These are phyloP conservation scores for Oncorhynchus clarkii DNA, from an alignment of 2,113 vertebrate species.

Conservation along the genomic window DNA sequence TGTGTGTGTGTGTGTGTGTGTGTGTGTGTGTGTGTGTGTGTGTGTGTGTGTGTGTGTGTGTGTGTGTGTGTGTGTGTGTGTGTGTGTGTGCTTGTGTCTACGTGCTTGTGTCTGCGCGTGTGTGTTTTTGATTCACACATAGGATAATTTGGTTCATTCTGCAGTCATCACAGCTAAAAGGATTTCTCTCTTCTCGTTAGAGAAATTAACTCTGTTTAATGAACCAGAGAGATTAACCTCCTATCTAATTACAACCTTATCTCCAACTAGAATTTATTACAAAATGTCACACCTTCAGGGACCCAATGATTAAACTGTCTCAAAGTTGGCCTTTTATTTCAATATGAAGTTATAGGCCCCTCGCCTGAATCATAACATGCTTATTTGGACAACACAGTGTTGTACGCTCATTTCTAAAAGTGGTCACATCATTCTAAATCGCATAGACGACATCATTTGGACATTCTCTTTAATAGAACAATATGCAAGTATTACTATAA, in stretches of 20 bases:
- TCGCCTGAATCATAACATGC: not conserved
- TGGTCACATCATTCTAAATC: too few relatives aligned
- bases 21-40: too few relatives aligned
- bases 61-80: conserved; percentile 23
- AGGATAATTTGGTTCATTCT: conserved; percentile 9
- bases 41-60: conserved; percentile 13
- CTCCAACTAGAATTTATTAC: conserved; percentile 33
- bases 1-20: not conserved
- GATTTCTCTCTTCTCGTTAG: conserved; percentile 21
- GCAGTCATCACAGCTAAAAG: conserved; percentile 6
- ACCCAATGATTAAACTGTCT: conserved; percentile 47
- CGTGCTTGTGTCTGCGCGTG: not conserved
- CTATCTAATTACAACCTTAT: conserved; percentile 38
- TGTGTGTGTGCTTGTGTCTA: not conserved
- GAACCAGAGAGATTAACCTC: conserved; percentile 27
- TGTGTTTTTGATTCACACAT: conserved; percentile 11
- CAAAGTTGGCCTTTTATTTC: conserved; percentile 47
- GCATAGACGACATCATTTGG: too few relatives aligned
- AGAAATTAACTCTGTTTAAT: conserved; percentile 41
- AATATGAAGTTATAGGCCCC: conserved; percentile 35
- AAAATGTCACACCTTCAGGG: conserved; percentile 47
- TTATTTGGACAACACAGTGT: not conserved
- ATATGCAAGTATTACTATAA: too few relatives aligned
- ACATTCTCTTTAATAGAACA: too few relatives aligned
- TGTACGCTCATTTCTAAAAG: too few relatives aligned